Evolutionary conservation across 2,888 invertebrate species (phyloP).

Genomic region (Hipparchia semele): DNA sequence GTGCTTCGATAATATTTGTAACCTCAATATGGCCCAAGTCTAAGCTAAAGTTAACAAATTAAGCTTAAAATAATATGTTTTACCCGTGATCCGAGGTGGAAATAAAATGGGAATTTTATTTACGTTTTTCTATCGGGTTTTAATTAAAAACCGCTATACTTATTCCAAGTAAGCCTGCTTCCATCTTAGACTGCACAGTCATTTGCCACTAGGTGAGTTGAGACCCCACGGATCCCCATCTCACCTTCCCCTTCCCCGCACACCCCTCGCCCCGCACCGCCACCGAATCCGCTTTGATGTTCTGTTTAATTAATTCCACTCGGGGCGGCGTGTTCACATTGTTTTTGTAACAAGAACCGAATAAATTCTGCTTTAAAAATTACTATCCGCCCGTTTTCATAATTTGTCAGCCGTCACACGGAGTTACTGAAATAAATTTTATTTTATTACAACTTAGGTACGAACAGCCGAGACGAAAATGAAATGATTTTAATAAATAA

Average conservation of each 20-base stretch:
- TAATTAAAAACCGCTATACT: too few relatives aligned
- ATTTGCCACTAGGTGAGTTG: not conserved
- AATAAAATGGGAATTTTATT: too few relatives aligned
- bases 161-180: too few relatives aligned
- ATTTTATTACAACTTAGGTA: not conserved
- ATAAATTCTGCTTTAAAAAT: slow-evolving; percentile 17
- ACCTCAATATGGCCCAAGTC: not conserved
- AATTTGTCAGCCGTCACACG: not conserved
- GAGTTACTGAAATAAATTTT: slow-evolving; percentile 4
- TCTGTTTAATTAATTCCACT: slow-evolving; percentile 20
- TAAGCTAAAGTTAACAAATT: too few relatives aligned
- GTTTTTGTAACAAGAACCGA: slow-evolving; percentile 2
- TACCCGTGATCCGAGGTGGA: too few relatives aligned
- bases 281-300: slow-evolving; percentile 1
- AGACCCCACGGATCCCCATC: not conserved
- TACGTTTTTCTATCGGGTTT: too few relatives aligned
- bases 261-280: not conserved
- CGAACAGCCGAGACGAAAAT: not conserved
- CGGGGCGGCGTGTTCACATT: slow-evolving; percentile 5
- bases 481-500: slow-evolving; percentile 6
- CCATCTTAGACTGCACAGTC: too few relatives aligned
- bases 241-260: not conserved
- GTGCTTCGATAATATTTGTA: not conserved
- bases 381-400: slow-evolving; percentile 1
- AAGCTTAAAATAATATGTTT: too few relatives aligned